Percentiles rank a stretch among this genome's conserved stretches.
These are phyloP conservation scores for Eunapius fragilis DNA, from an alignment of 37 sponge, comb jelly and placozoan species.

Conservation along the genomic window DNA sequence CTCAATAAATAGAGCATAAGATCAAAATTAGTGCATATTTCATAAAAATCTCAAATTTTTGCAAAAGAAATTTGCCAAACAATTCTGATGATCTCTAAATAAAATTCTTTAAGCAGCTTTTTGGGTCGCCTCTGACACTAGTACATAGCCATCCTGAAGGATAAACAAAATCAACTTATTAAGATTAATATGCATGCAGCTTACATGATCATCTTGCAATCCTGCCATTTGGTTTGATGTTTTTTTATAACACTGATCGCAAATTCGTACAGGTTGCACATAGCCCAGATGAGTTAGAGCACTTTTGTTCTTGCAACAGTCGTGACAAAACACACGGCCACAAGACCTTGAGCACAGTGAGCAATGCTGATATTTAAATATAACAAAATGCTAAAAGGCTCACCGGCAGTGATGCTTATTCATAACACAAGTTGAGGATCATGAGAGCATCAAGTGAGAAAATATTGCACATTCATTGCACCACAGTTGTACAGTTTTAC, in stretches of 20 bases:
- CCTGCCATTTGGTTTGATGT: background rate
- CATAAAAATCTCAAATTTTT: no score
- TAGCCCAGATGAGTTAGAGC: conserved; percentile 79
- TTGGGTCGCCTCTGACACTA: background rate
- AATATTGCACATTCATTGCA: no score
- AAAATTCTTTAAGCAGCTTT: no score
- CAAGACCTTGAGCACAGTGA: conserved; percentile 58
- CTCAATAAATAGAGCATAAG: no score
- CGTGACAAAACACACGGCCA: conserved; percentile 88
- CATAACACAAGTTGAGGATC: no score
- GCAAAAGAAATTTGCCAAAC: no score
- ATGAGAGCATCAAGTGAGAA: no score
- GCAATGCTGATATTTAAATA: background rate
- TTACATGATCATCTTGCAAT: background rate
- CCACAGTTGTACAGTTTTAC: no score
- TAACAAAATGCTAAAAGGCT: background rate
- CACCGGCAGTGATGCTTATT: conserved; percentile 75
- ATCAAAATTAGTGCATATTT: no score
- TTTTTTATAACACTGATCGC: conserved; percentile 55
- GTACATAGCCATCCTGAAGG: background rate
- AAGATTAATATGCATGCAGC: background rate
- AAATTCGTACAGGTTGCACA: conserved; percentile 66
- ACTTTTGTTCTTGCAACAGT: conserved; percentile 72
- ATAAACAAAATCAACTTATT: background rate
- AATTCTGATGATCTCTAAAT: no score